Evolutionary conservation across 2,797 vertebrate genomes (phyloP).

Genomic region (Rhinella marina): DNA sequence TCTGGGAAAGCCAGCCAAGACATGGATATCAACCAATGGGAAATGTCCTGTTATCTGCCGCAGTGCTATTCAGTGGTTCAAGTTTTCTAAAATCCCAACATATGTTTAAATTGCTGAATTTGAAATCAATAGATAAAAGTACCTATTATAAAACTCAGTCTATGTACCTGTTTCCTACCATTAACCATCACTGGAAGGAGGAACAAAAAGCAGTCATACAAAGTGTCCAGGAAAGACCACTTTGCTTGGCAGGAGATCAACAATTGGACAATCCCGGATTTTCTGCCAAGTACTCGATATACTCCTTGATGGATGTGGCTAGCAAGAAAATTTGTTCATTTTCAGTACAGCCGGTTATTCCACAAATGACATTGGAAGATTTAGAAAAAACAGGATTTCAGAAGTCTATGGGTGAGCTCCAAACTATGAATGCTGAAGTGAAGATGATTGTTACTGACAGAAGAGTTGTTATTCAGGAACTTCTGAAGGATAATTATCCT

Average conservation of each 20-base stretch:
- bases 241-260: constrained; percentile 20
- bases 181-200: not conserved
- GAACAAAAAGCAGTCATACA: not conserved
- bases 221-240: not conserved
- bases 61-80: not conserved
- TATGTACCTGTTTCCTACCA: constrained; percentile 6
- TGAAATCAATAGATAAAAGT: constrained; percentile 6
- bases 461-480: not conserved
- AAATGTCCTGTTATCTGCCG: not conserved
- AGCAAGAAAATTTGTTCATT: constrained; percentile 2
- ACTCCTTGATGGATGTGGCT: not conserved
- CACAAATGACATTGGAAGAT: not conserved
- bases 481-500: not conserved
- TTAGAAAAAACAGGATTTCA: not conserved
- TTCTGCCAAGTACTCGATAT: not conserved
- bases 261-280: not conserved
- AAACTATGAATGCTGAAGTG: not conserved
- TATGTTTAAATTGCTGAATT: not conserved
- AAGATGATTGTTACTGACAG: constrained; percentile 7
- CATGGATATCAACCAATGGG: constrained; percentile 5
- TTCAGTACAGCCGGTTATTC: not conserved
- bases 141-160: not conserved
- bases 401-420: constrained; percentile 13
- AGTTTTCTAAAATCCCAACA: constrained; percentile 7
- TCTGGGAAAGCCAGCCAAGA: constrained; percentile 12